These are phyloP conservation scores for Nomada ferruginata DNA, from an alignment of 2,888 invertebrate genomes.

Conservation along the genomic window DNA sequence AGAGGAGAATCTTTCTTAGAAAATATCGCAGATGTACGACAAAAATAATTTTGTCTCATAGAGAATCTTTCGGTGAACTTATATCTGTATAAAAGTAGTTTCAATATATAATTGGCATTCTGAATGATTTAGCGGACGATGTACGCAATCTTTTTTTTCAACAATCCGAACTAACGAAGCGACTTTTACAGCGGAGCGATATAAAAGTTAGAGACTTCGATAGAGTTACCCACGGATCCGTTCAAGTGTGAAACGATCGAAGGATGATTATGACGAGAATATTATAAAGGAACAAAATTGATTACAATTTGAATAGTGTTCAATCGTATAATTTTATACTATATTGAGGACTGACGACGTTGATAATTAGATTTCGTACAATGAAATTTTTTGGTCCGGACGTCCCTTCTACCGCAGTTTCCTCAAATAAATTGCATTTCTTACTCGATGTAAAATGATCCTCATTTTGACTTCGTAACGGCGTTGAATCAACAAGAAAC, in stretches of 20 bases:
- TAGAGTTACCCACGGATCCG: constrained; percentile 12
- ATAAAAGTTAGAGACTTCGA: constrained; percentile 55
- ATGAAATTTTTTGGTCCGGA: constrained; percentile 64
- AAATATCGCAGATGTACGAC: constrained; percentile 53
- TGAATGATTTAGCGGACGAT: constrained; percentile 35
- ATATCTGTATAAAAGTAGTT: constrained; percentile 66
- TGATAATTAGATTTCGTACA: constrained; percentile 23
- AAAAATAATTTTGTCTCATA: constrained; percentile 63
- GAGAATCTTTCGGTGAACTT: constrained; percentile 39
- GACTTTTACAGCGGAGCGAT: constrained; percentile 53
- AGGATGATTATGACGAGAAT: background rate
- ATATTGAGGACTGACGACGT: constrained; percentile 30
- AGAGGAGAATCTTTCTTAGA: constrained; percentile 62
- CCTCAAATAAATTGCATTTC: constrained; percentile 30
- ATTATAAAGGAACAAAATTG: constrained; percentile 29
- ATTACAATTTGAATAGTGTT: constrained; percentile 6
- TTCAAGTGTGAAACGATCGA: constrained; percentile 5
- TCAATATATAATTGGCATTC: constrained; percentile 63
- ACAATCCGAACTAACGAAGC: constrained; percentile 49
- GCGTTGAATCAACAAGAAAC: background rate
- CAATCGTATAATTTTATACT: constrained; percentile 27
- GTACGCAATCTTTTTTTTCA: constrained; percentile 9
- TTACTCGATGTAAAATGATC: constrained; percentile 4
- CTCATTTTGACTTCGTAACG: no score
- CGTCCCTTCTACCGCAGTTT: constrained; percentile 47